Evolutionary conservation across 2,113 vertebrate species (phyloP).

Genomic region (Sebastes schlegelii): DNA sequence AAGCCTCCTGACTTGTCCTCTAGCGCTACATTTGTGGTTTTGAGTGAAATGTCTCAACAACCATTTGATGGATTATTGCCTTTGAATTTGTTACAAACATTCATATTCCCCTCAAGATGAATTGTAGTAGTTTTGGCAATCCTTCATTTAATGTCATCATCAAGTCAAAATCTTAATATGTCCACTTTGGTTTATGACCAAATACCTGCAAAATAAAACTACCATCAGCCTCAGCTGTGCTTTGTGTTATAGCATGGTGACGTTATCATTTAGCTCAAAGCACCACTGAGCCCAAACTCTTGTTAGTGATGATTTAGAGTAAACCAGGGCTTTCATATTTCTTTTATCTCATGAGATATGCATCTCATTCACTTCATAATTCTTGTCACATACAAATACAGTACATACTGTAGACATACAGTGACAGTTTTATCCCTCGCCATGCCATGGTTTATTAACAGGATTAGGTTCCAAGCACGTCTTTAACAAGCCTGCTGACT

Average conservation of each 20-base stretch:
- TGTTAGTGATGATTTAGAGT: background rate
- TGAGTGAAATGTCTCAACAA: background rate
- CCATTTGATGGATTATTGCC: background rate
- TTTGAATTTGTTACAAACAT: background rate
- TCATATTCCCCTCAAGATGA: background rate
- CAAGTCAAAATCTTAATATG: background rate
- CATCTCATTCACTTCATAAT: background rate
- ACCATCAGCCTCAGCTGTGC: background rate
- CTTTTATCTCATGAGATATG: background rate
- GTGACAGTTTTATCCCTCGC: constrained; percentile 10
- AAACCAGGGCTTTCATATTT: background rate
- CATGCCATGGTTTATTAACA: constrained; percentile 31
- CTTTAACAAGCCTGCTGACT: constrained; percentile 42
- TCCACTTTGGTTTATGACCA: background rate
- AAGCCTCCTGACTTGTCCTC: background rate
- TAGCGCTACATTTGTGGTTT: background rate
- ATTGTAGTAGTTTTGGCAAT: background rate
- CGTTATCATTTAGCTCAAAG: background rate
- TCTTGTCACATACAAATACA: constrained; percentile 15
- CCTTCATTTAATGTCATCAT: background rate
- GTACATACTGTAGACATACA: background rate
- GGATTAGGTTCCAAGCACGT: constrained; percentile 42
- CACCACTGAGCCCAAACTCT: background rate
- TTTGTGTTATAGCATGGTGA: background rate
- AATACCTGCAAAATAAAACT: background rate